Base-by-base conservation (phyloP, 1,140 invertebrate genomes). In the Drosophila pachea region DNA sequence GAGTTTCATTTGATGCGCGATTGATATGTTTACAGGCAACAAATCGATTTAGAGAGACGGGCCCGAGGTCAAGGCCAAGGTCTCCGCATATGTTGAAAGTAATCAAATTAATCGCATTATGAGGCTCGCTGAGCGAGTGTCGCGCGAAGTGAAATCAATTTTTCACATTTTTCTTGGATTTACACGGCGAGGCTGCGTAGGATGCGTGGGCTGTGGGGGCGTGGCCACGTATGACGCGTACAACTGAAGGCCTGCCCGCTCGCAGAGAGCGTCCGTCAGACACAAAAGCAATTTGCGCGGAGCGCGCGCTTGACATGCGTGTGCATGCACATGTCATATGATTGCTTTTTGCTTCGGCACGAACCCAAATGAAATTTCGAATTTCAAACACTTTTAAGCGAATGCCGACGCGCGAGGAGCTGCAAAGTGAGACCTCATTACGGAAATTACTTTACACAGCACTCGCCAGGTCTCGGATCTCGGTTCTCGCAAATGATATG, bases 311-410 rank as follows among this genome's bases (percentile, higher is more conserved):
- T 73, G 65, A 69, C 73, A 84, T 74, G 52, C 73, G 79, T 74
- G 52, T 59, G 43, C 47, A 45, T 64, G 62, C 42, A 76, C 79
- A 78, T 81, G 71, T 66, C 78, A 79, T 73, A 83, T 83, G 68
- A 56, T 81, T 74, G 63, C 74, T 72, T 68, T 68, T 78, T 55
- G 54, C 60, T 32, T 31, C 52, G 42, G 52, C 61, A 69, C 56
- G 43, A 54, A 54, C 48, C 55, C 40, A 64, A 73, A 62, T 38
- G 56, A 59, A 58, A 56, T 32, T 64, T 69, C 53, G 69, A 53
- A 65, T 72, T 68, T 74, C 50, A 84, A 84, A 74, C 83, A 86
- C 76, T 84, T 86, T 84, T 74, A 66, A 86, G 81, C 74, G 81
- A 59, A 56, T 53, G 42, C 54, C 40, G 56, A 40, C 35, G 33